Percentiles rank a stretch among this genome's conserved stretches.
These are phyloP conservation scores for Cenopis cana DNA, from an alignment of 2,888 invertebrate genomes.

Conservation along the genomic window DNA sequence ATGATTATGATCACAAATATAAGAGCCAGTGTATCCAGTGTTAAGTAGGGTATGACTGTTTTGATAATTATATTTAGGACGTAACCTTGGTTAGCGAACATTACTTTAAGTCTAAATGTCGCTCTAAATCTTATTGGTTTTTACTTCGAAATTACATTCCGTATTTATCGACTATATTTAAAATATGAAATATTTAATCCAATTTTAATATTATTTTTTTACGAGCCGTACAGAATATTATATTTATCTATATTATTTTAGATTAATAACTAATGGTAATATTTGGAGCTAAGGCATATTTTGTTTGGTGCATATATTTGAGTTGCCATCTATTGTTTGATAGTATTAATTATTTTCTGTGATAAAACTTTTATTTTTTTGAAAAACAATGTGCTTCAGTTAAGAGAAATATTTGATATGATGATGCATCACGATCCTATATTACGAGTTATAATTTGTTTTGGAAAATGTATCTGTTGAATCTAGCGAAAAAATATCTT, in stretches of 20 bases:
- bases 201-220: conserved; percentile 38
- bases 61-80: conserved; percentile 13
- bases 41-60: conserved; percentile 25
- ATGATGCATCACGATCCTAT: conserved; percentile 20
- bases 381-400: conserved; percentile 29
- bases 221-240: conserved; percentile 30
- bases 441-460: conserved; percentile 22
- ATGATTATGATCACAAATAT: conserved; percentile 24
- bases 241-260: conserved; percentile 42
- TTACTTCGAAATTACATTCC: conserved; percentile 46
- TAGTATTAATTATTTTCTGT: conserved; percentile 83
- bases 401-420: conserved; percentile 28
- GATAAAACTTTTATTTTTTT: conserved; percentile 68
- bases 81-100: conserved; percentile 17
- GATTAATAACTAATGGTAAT: conserved; percentile 30
- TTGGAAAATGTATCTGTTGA: too few species aligned
- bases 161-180: conserved; percentile 37
- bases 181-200: conserved; percentile 34
- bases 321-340: conserved; percentile 79
- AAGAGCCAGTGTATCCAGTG: conserved; percentile 36
- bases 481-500: too few species aligned
- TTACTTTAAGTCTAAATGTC: conserved; percentile 38
- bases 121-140: conserved; percentile 39
- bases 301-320: conserved; percentile 70
- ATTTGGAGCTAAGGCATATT: conserved; percentile 32